Evolutionary conservation across 1,140 invertebrate species (phyloP).

Genomic region (Cephus cinctus): DNA sequence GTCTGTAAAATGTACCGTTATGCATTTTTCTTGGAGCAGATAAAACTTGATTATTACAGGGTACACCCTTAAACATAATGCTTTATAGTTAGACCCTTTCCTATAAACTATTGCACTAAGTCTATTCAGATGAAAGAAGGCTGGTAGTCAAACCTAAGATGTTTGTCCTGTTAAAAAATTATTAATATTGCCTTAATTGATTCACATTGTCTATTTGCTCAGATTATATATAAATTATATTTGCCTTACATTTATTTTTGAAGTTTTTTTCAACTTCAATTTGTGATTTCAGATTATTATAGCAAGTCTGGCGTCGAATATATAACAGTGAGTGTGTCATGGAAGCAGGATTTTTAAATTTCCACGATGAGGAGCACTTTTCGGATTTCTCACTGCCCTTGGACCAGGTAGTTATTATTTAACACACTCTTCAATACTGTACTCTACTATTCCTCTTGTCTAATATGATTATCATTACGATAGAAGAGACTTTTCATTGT

Average conservation of each 20-base stretch:
- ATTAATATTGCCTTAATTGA: not conserved
- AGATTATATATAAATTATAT: not conserved
- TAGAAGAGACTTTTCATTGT: not conserved
- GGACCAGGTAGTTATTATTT: constrained; percentile 31
- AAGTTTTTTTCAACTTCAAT: constrained; percentile 1
- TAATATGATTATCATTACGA: not conserved
- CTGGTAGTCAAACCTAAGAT: constrained; percentile 6
- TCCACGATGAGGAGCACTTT: constrained; percentile 46
- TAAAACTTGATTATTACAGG: too few species aligned
- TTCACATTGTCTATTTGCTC: not conserved
- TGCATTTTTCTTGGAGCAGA: too few species aligned
- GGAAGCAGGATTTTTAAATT: constrained; percentile 46
- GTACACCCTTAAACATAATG: too few species aligned
- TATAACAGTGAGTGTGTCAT: constrained; percentile 26
- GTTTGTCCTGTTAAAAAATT: constrained; percentile 3
- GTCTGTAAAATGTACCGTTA: too few species aligned
- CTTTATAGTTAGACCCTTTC: too few species aligned
- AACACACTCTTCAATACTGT: not conserved
- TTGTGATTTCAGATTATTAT: constrained; percentile 4
- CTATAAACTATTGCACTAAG: too few species aligned
- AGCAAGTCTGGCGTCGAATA: not conserved
- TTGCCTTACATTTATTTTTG: not conserved
- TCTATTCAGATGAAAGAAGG: too few species aligned
- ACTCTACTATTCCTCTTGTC: not conserved
- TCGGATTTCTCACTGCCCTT: constrained; percentile 38